Percentiles rank a stretch among this genome's conserved stretches.
These are phyloP conservation scores for Zaprionus gabonicus DNA, from an alignment of 1,140 invertebrate genomes.

Conservation along the genomic window DNA sequence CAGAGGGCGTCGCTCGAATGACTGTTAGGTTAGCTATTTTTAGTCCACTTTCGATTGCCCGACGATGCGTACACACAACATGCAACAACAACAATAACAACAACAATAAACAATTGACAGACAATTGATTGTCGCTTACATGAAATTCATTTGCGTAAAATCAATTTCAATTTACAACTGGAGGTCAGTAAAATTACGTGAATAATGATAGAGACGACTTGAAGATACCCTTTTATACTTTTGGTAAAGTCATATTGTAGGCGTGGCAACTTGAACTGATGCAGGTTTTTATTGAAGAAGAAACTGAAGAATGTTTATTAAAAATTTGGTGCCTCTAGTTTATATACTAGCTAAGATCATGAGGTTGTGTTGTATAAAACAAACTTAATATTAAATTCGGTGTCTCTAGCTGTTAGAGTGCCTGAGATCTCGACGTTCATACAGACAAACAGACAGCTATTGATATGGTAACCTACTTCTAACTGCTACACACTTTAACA, in stretches of 20 bases:
- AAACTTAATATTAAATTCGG: fast-evolving
- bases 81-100: slow-evolving; percentile 11
- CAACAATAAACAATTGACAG: slow-evolving; percentile 16
- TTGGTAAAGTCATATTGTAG: too few relatives aligned
- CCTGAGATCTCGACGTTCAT: background rate
- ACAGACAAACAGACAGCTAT: background rate
- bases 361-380: too few relatives aligned
- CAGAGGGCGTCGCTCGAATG: background rate
- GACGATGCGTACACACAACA: slow-evolving; percentile 32
- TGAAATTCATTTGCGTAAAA: slow-evolving; percentile 73
- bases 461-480: too few relatives aligned
- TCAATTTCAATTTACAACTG: slow-evolving; percentile 71
- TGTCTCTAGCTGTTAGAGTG: background rate
- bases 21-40: slow-evolving; percentile 22
- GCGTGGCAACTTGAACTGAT: too few relatives aligned
- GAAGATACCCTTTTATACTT: background rate
- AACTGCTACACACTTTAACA: too few relatives aligned
- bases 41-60: slow-evolving; percentile 26
- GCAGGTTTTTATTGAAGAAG: too few relatives aligned
- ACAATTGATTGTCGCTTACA: slow-evolving; percentile 63
- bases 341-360: too few relatives aligned
- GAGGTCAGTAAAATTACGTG: background rate
- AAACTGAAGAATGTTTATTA: too few relatives aligned
- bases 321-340: too few relatives aligned
- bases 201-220: background rate